Conservation (phyloP, 2,888 invertebrate species). For the Diaphora mendica region DNA sequence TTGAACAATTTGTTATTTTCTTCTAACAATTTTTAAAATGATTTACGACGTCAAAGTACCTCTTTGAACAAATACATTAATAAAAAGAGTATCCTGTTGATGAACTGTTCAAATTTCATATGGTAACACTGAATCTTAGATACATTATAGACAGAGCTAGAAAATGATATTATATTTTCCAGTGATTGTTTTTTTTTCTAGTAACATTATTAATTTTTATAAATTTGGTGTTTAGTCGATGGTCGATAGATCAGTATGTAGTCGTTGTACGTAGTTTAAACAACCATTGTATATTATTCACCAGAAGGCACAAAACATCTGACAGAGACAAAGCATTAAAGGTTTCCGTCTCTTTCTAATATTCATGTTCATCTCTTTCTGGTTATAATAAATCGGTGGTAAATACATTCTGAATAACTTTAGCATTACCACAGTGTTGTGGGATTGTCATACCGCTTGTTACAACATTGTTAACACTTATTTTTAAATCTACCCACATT, state of each 20-base stretch:
- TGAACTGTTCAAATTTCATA: background rate
- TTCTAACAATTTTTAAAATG: background rate
- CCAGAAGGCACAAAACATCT: background rate
- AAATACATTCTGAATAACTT: slow-evolving; percentile 1
- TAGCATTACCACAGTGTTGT: background rate
- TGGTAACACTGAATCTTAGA: background rate
- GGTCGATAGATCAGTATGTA: slow-evolving; percentile 16
- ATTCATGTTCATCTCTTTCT: background rate
- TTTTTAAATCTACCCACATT: slow-evolving; percentile 12
- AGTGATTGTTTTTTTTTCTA: slow-evolving; percentile 17
- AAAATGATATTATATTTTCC: slow-evolving; percentile 18
- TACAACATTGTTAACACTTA: slow-evolving; percentile 2
- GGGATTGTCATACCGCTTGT: background rate
- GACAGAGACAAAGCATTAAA: background rate
- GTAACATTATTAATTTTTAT: background rate
- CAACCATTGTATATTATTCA: background rate
- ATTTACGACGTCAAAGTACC: background rate
- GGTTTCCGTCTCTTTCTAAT: background rate
- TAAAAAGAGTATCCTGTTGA: background rate
- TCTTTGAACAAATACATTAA: background rate
- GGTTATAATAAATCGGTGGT: background rate
- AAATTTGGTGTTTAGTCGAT: slow-evolving; percentile 3
- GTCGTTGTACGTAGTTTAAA: slow-evolving; percentile 23
- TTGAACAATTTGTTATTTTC: background rate
- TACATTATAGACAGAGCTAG: slow-evolving; percentile 2